phyloP scores from a whole-genome alignment of 1,140 invertebrate genomes.

The Teleogryllus occipitalis region DNA sequence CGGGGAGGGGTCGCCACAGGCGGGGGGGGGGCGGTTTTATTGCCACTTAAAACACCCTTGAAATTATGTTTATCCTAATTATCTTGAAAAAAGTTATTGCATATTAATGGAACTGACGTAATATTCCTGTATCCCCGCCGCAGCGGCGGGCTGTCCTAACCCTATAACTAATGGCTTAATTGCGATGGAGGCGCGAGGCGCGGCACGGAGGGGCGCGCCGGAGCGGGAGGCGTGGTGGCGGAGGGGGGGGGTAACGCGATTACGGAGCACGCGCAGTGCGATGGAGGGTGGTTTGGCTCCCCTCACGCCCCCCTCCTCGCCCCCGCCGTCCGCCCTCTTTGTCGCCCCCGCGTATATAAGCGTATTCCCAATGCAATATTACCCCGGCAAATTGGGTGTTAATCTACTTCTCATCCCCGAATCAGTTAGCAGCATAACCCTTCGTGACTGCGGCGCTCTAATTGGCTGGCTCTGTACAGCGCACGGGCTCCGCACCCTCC shows the following conservation, averaged over 20 bases:
- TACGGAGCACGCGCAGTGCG: background rate
- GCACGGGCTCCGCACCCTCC: background rate
- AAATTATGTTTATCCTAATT: conserved; percentile 6
- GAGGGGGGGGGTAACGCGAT: background rate
- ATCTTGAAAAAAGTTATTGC: conserved; percentile 5
- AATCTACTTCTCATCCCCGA: conserved; percentile 3
- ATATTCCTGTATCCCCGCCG: background rate
- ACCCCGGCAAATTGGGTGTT: background rate
- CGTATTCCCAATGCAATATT: conserved; percentile 4
- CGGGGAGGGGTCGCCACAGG: too few relatives aligned
- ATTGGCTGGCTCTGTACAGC: background rate
- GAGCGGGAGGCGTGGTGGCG: too few relatives aligned
- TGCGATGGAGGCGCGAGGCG: background rate
- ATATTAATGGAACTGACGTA: background rate
- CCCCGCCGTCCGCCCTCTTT: background rate
- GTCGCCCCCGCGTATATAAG: background rate
- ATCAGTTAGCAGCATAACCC: conserved; percentile 3
- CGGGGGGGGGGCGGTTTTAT: background rate
- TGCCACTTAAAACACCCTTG: conserved; percentile 3
- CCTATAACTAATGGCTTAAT: conserved; percentile 1
- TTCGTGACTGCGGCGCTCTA: background rate
- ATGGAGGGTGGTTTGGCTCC: background rate
- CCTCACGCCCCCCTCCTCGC: background rate
- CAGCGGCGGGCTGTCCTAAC: background rate
- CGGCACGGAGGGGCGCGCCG: background rate